Base-by-base conservation (phyloP, 2,113 vertebrate genomes). In the Ciconia boyciana region DNA sequence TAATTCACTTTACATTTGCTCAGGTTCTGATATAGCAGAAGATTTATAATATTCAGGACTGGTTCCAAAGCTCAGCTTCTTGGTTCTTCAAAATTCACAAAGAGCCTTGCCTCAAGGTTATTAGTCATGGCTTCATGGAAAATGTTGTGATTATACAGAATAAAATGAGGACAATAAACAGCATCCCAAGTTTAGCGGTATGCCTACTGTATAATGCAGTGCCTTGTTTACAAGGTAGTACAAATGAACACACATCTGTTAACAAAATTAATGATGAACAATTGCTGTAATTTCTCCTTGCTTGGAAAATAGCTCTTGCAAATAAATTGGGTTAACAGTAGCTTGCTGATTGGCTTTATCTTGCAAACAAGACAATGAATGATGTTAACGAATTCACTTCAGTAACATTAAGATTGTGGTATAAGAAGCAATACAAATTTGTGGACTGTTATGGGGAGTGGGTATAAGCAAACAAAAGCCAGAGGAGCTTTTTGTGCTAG, bases 151-250 rank as follows among this genome's bases (percentile, higher is more conserved):
- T 96, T 89, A 84, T 89, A 77, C 55, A 71, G 87, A 95, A 80
- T 90, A 92, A 97, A 93, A 96, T 36, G 60, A 96, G 81, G 69
- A 69, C 44, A 93, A 78, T 86, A 87, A 95, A 51, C 76, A 94
- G 62, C 83, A 89, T 94, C 66, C 39, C 44, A 89, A 76, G 57
- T 94, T 94, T 89, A 95, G 89, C 11, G 10, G 41, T 87, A 49
- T 92, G 77, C 57, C 62, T 92, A 64, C 52, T 95, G 49, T 89
- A 83, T 89, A 95, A 96, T 83, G 49, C 79, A 90, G 58, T 62
- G 48, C 11, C 76, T 97, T 96, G 89, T 97, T 97, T 97, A 94
- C 89, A 96, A 94, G 89, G 72, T 89, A 93, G 51, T 77, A 85
- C 76, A 93, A 93, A 94, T 39, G 66, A 96, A 83, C 44, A 87